Base-by-base conservation (phyloP, 2,797 vertebrate genomes). In the Artibeus jamaicensis region DNA sequence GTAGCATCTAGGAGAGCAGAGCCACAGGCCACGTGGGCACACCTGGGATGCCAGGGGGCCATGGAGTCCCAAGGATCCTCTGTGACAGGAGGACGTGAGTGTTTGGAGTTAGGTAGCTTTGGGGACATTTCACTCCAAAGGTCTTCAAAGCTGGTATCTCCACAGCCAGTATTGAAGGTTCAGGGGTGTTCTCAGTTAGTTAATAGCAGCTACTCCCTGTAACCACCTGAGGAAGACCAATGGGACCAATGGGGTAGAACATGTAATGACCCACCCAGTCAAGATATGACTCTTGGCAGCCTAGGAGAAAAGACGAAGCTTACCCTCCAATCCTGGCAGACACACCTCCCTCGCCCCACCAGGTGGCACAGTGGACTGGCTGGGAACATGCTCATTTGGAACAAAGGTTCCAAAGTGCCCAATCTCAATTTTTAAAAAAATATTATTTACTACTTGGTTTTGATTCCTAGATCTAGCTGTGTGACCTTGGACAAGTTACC, bases 181-280 rank as follows among this genome's bases (percentile, higher is more conserved):
- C 24, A 1, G 15, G n/a, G 16, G 3, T 26, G n/a, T 2, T 11
- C 32, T 11, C 0, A 0, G 29, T n/a, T 26, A 3, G 1, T 19
- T 18, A 68, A 37, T 0, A 44, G 24, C 24, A 7, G 26, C 81
- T 71, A 8, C 32, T 85, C 62, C 59, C 59, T 2, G 5, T 11
- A 22, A 29, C n/a, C 32, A 9, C 11, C 6, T 24, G 74, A 5
- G 7, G 4, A 74, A 73, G n/a, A 53, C 34, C 37, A n/a, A 71
- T 62, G 42, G 24, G 22, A 12, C 16, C 6, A 6, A 4, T 0
- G 29, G 39, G 21, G 9, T 9, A 8, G 76, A 6, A 6, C 12
- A 9, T 3, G 12, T 3, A 9, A 76, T 82, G 1, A 42, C 53
- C 44, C 48, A 26, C 37, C 21, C 29, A 14, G 37, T 19, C n/a